Percentiles rank a stretch among this genome's conserved stretches.
These are phyloP conservation scores for Epinephelus awoara DNA, from an alignment of 2,797 vertebrate species.

Conservation along the genomic window DNA sequence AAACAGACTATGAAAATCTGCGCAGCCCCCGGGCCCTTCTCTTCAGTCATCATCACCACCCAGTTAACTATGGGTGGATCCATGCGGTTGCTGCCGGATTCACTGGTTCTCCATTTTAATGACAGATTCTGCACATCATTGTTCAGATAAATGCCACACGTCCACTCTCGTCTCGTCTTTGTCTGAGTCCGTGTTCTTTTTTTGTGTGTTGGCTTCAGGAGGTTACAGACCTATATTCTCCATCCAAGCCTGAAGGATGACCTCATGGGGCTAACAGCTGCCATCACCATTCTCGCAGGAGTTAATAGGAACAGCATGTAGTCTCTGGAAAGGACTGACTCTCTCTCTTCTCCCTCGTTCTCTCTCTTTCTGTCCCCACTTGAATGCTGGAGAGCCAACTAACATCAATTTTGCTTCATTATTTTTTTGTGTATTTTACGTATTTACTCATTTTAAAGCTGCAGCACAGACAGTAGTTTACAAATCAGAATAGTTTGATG, in stretches of 20 bases:
- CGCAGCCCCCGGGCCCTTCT: slow-evolving; percentile 4
- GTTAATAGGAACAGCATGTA: slow-evolving; percentile 86
- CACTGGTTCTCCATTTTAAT: slow-evolving; percentile 48
- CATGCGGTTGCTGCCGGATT: slow-evolving; percentile 51
- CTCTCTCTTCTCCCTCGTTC: slow-evolving; percentile 30
- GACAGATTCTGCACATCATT: slow-evolving; percentile 61
- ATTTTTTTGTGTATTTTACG: slow-evolving; percentile 33
- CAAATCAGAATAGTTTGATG: not conserved
- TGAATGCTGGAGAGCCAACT: slow-evolving; percentile 33
- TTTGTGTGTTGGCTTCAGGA: slow-evolving; percentile 36
- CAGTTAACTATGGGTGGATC: slow-evolving; percentile 33
- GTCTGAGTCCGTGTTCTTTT: slow-evolving; percentile 46
- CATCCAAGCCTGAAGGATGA: slow-evolving; percentile 79
- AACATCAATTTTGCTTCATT: slow-evolving; percentile 36
- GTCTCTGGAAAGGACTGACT: slow-evolving; percentile 69
- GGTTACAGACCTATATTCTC: slow-evolving; percentile 69
- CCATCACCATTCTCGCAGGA: slow-evolving; percentile 77
- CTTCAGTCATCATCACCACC: slow-evolving; percentile 46
- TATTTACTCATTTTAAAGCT: slow-evolving; percentile 26
- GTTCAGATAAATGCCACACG: slow-evolving; percentile 68
- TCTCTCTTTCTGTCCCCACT: slow-evolving; percentile 44
- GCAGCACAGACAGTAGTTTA: not conserved
- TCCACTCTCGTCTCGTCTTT: slow-evolving; percentile 52
- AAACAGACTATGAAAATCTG: slow-evolving; percentile 69
- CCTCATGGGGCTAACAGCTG: slow-evolving; percentile 83